phyloP scores from a whole-genome alignment of 2,797 vertebrate species.

The Esox lucius region DNA sequence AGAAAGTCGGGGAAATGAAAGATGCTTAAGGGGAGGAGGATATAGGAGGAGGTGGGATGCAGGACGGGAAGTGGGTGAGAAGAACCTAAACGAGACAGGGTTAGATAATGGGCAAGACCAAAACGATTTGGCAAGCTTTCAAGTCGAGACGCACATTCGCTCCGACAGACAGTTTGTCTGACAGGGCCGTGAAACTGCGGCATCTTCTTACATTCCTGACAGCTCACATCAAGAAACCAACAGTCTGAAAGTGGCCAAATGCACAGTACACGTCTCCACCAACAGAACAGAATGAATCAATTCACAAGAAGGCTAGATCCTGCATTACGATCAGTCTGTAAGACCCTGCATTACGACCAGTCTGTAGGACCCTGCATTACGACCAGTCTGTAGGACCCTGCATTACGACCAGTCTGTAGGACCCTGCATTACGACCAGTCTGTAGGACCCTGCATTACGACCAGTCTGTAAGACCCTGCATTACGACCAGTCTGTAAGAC shows the following conservation, averaged over 20 bases:
- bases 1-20: constrained; percentile 11
- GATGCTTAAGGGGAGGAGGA: constrained; percentile 7
- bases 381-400: no score
- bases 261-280: neutral
- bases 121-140: neutral
- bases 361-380: no score
- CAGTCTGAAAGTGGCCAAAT: neutral
- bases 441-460: no score
- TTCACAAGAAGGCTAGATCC: neutral
- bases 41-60: constrained; percentile 11
- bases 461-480: no score
- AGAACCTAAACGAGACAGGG: neutral
- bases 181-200: neutral
- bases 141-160: constrained; percentile 16
- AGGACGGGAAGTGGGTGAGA: neutral
- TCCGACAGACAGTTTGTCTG: neutral
- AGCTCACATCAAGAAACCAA: neutral
- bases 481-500: no score
- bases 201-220: neutral
- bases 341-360: no score
- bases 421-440: no score
- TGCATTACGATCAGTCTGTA: neutral
- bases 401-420: no score
- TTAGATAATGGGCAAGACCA: neutral
- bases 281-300: neutral